These are phyloP conservation scores for Laterallus jamaicensis DNA, from an alignment of 2,113 vertebrate genomes.

Conservation along the genomic window DNA sequence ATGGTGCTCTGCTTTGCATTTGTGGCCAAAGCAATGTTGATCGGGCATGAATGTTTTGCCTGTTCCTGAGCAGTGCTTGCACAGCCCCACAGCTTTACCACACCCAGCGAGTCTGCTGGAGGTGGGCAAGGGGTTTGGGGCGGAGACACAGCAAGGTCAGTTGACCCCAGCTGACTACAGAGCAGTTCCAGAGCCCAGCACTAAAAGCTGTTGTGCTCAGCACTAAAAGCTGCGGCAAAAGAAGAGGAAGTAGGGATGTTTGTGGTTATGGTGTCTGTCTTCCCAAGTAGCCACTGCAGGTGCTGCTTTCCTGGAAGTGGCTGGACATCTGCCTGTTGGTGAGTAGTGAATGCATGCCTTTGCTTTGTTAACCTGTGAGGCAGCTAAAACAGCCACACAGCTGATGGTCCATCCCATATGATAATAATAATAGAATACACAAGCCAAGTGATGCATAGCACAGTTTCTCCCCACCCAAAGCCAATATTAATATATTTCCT, in stretches of 20 bases:
- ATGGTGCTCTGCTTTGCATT: not conserved
- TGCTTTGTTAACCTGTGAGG: not conserved
- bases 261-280: not conserved
- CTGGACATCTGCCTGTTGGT: not conserved
- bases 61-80: not conserved
- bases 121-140: not conserved
- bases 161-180: not conserved
- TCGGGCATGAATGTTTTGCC: not conserved
- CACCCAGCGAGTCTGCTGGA: fast-evolving
- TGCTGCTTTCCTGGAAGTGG: not conserved
- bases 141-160: not conserved
- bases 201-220: not conserved
- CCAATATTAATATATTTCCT: too few relatives aligned
- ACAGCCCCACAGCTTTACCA: not conserved
- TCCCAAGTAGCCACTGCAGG: fast-evolving
- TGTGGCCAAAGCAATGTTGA: not conserved
- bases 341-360: not conserved
- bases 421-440: too few relatives aligned
- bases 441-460: too few relatives aligned
- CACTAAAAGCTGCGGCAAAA: not conserved
- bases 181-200: not conserved
- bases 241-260: not conserved
- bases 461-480: too few relatives aligned
- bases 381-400: too few relatives aligned
- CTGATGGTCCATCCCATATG: too few relatives aligned